phyloP scores from a whole-genome alignment of 2,888 invertebrate species.

The Oscheius sp. region DNA sequence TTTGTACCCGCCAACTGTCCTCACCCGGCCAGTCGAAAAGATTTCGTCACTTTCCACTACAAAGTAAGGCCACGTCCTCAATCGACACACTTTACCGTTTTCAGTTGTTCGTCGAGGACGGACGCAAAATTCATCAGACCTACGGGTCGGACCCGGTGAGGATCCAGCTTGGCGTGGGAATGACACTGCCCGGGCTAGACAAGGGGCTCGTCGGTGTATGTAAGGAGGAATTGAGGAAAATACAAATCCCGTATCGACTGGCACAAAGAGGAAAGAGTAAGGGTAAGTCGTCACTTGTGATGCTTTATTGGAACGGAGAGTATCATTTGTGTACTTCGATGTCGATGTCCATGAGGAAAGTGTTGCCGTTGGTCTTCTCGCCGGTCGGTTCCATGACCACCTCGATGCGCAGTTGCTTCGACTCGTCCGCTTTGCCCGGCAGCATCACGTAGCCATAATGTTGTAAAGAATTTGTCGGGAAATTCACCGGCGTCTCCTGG shows the following conservation, averaged over 20 bases:
- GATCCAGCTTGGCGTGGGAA: slow-evolving; percentile 72
- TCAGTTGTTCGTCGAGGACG: slow-evolving; percentile 56
- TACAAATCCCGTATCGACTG: slow-evolving; percentile 70
- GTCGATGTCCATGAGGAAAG: not conserved
- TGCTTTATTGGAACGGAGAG: not conserved
- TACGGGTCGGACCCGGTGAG: slow-evolving; percentile 68
- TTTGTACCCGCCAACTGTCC: slow-evolving; percentile 67
- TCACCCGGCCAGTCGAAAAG: slow-evolving; percentile 62
- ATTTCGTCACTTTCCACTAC: slow-evolving; percentile 73
- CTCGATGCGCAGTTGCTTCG: slow-evolving; percentile 8
- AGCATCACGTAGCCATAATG: not conserved
- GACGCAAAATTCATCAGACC: slow-evolving; percentile 57
- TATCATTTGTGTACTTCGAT: slow-evolving; percentile 1
- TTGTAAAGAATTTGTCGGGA: not conserved
- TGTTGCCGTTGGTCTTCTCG: not conserved
- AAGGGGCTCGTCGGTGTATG: slow-evolving; percentile 72
- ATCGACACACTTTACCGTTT: slow-evolving; percentile 12
- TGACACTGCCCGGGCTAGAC: slow-evolving; percentile 72
- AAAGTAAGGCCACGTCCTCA: slow-evolving; percentile 54
- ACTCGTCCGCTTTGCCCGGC: not conserved
- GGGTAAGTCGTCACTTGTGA: slow-evolving; percentile 46
- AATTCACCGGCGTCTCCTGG: not conserved
- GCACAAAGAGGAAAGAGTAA: slow-evolving; percentile 69
- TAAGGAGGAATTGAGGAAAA: slow-evolving; percentile 68
- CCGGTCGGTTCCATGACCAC: slow-evolving; percentile 5